Evolutionary conservation across 1,140 invertebrate genomes (phyloP).

Genomic region (Charaxes varanes): DNA sequence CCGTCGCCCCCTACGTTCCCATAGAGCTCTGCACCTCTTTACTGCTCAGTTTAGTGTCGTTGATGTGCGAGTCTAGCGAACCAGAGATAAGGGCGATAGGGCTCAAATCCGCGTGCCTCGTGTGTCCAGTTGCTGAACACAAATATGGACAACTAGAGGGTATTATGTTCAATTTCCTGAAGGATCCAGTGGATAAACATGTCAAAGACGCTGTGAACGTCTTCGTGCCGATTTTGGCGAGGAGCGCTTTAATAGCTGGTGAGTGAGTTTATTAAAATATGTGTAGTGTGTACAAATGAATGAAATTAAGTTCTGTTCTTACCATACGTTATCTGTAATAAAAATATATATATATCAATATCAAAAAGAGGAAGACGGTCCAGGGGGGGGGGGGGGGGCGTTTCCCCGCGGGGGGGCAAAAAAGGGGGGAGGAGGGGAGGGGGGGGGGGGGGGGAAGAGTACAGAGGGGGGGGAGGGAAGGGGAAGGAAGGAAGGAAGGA

Average conservation of each 20-base stretch:
- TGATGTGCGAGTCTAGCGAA: constrained; percentile 70
- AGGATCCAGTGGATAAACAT: constrained; percentile 52
- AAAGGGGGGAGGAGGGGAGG: no score
- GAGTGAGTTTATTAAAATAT: no score
- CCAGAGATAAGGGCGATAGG: constrained; percentile 51
- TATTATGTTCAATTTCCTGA: constrained; percentile 61
- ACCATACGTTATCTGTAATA: no score
- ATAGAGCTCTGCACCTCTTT: constrained; percentile 66
- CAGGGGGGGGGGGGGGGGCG: no score
- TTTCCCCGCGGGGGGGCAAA: no score
- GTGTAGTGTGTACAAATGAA: no score
- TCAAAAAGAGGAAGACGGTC: no score
- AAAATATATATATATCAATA: no score
- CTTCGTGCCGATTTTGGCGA: constrained; percentile 58
- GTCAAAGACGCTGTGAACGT: constrained; percentile 57
- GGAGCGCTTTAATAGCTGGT: constrained; percentile 61
- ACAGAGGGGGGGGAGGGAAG: no score
- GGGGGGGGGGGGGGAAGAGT: no score
- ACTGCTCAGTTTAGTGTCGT: constrained; percentile 57
- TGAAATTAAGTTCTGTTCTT: no score
- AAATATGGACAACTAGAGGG: constrained; percentile 66
- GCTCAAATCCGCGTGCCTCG: constrained; percentile 52
- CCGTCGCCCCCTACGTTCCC: constrained; percentile 57
- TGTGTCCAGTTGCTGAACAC: constrained; percentile 56
- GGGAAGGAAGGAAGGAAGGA: no score